phyloP scores from a whole-genome alignment of 2,113 vertebrate genomes.

The Passer domesticus region DNA sequence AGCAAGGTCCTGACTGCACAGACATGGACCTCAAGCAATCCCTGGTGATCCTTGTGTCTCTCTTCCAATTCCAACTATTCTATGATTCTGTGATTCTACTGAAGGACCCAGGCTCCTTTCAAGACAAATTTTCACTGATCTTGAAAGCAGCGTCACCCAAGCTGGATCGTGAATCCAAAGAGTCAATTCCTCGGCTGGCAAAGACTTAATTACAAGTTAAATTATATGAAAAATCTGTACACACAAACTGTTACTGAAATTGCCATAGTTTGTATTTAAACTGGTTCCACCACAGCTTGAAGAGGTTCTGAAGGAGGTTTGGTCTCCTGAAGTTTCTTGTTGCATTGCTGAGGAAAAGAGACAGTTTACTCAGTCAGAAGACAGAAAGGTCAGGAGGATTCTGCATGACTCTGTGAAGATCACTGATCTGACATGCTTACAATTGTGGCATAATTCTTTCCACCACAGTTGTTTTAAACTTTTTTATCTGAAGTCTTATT shows the following conservation, averaged over 20 bases:
- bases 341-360: not conserved
- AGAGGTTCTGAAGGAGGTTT: not conserved
- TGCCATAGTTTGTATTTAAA: accelerated
- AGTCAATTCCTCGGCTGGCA: accelerated
- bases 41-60: not conserved
- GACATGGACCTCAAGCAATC: too few species aligned
- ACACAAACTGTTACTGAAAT: not conserved
- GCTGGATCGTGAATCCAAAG: not conserved
- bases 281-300: not conserved
- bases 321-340: not conserved
- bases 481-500: not conserved
- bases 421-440: not conserved
- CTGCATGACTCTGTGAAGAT: not conserved
- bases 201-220: not conserved
- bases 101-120: accelerated
- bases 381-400: not conserved
- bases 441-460: not conserved
- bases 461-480: not conserved
- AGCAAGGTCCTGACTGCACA: not conserved
- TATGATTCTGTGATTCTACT: not conserved
- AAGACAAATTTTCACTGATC: not conserved
- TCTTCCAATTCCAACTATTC: not conserved
- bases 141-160: not conserved
- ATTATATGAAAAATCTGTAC: not conserved
- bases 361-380: not conserved